Evolutionary conservation across 2,797 vertebrate genomes (phyloP), one percentile per base, ranked within the genome.

Genomic region (Danio jaintianensis): DNA sequence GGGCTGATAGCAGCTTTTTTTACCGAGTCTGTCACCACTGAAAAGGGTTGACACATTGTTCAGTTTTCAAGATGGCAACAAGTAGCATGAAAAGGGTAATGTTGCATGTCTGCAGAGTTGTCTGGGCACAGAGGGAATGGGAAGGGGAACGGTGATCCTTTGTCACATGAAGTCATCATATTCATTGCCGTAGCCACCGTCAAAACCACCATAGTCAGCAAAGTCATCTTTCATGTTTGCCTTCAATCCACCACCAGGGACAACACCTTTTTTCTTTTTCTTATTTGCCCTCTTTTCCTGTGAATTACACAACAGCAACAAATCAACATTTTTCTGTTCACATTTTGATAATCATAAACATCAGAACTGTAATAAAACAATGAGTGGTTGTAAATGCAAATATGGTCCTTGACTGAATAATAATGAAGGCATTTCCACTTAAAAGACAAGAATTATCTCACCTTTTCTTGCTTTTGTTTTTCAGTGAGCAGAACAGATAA

Each of bases 121-220:
- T 47, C 61, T 87, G 89, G 45, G 62, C 47, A 59, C 52, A 86
- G 76, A 91, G 93, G 90, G 87, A 86, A 87, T 88, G 90, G 87
- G 38, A 79, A 74, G 88, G 91, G 87, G 48, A 72, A 36, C 61
- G 82, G 82, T 86, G 75, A 90, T 91, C 92, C 92, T 90, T 86
- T 86, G 95, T 99, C 97, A 99, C 98, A 99, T 99, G 94, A 99
- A 99, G 93, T 99, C 98, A 91, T 99, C 98, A 50, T 95, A 99
- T 86, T 99, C 98, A 89, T 94, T 94, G 18, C 59, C 78, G 43
- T 96, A 99, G 78, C 96, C 96, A 20, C 96, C 96, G 0, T 96
- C 96, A 15, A 97, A 95, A 45, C 92, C 93, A 36, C 95, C 95
- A 40, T 97, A 99, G 88, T 98, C 98, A 29, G 90, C 94, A 85